Evolutionary conservation across 2,888 invertebrate species (phyloP).

Genomic region (Dichetophora obliterata): DNA sequence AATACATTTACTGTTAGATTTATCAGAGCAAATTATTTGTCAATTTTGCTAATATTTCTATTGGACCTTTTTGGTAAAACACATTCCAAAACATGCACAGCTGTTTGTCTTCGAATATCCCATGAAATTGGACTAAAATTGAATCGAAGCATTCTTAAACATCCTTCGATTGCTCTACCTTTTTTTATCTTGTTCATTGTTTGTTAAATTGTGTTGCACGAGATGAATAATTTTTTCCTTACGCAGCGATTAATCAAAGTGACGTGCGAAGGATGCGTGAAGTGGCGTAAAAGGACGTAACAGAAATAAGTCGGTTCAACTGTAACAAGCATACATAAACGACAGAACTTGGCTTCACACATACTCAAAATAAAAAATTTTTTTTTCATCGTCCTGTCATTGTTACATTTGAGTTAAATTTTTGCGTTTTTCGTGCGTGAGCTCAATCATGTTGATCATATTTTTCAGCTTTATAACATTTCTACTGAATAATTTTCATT

Average conservation of each 20-base stretch:
- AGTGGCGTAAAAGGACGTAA: slow-evolving; percentile 9
- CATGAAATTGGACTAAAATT: not conserved
- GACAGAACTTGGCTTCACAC: too few relatives aligned
- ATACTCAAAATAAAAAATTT: not conserved
- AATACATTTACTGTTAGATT: slow-evolving; percentile 1
- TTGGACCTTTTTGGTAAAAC: not conserved
- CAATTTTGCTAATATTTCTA: not conserved
- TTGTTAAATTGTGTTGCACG: not conserved
- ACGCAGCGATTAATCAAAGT: slow-evolving; percentile 30
- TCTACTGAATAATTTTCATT: too few relatives aligned
- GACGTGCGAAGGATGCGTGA: slow-evolving; percentile 24
- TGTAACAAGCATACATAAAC: not conserved
- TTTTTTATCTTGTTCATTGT: not conserved
- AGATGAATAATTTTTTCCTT: not conserved
- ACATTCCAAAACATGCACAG: not conserved
- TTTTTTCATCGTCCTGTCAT: not conserved
- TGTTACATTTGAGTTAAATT: not conserved
- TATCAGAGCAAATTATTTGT: slow-evolving; percentile 33
- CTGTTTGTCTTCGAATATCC: not conserved
- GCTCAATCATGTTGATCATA: not conserved
- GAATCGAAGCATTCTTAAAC: not conserved
- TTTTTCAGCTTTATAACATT: too few relatives aligned
- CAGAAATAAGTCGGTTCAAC: not conserved
- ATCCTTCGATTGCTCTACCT: not conserved
- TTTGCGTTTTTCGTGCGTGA: slow-evolving; percentile 1